A percentile compares a stretch with the other conserved stretches of the same genome.
phyloP scores from a whole-genome alignment of 2,113 vertebrate species.

The Corythornis madagascariensis region DNA sequence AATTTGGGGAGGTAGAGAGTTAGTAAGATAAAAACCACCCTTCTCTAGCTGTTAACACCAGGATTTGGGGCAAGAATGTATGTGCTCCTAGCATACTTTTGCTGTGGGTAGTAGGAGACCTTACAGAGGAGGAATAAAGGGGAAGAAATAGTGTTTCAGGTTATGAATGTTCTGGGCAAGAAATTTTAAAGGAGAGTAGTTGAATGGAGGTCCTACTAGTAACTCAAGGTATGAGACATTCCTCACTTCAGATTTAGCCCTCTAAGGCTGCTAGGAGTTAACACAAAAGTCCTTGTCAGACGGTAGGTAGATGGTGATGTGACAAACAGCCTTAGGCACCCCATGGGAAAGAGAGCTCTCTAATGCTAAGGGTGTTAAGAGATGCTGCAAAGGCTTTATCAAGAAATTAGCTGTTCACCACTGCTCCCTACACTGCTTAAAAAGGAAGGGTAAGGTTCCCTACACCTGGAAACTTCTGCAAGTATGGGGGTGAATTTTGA shows the following conservation, averaged over 20 bases:
- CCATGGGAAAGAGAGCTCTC: not conserved
- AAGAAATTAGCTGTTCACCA: not conserved
- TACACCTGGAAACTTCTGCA: not conserved
- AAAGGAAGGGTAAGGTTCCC: not conserved
- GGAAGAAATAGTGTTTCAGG: not conserved
- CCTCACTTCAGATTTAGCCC: not conserved
- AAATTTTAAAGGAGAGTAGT: not conserved
- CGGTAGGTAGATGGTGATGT: not conserved
- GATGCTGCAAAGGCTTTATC: not conserved
- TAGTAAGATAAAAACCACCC: not conserved
- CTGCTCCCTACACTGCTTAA: not conserved
- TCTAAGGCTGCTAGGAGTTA: not conserved
- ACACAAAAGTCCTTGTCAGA: not conserved
- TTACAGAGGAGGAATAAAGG: not conserved
- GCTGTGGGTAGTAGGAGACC: not conserved
- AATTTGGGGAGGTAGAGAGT: not conserved
- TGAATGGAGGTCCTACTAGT: not conserved
- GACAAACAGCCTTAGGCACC: not conserved
- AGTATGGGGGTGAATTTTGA: not conserved
- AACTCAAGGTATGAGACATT: not conserved
- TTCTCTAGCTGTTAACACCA: not conserved
- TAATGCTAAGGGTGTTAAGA: not conserved
- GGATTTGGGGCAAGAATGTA: not conserved
- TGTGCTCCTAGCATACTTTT: not conserved
- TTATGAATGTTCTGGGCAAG: not conserved